A percentile compares a stretch with the other conserved stretches of the same genome.
phyloP scores from a whole-genome alignment of 2,797 vertebrate species.

The Falco berigora region DNA sequence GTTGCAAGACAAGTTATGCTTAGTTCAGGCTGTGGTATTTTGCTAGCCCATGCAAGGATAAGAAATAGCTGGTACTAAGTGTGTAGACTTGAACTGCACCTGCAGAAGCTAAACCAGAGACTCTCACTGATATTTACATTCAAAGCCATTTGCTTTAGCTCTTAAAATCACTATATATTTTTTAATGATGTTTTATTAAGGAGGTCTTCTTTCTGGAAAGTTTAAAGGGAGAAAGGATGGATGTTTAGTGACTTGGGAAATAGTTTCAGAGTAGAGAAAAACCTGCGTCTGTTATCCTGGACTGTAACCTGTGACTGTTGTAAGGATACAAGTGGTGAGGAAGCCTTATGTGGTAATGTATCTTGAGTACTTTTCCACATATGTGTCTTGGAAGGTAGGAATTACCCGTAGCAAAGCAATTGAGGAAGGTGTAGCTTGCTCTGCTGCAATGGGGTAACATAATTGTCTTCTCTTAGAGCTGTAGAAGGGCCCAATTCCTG shows the following conservation, averaged over 20 bases:
- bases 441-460: neutral
- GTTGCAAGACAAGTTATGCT: slow-evolving; percentile 27
- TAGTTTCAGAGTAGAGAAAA: neutral
- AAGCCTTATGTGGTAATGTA: neutral
- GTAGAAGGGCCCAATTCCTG: neutral
- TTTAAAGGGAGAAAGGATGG: neutral
- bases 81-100: neutral
- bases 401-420: neutral
- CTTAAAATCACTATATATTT: neutral
- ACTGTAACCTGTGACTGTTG: neutral
- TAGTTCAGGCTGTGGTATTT: slow-evolving; percentile 11
- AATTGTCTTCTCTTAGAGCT: neutral
- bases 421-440: neutral
- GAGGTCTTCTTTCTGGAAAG: neutral
- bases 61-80: neutral
- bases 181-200: neutral
- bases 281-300: neutral
- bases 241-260: neutral
- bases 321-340: neutral
- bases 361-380: neutral
- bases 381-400: neutral
- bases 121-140: neutral
- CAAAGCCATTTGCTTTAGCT: neutral
- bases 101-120: neutral
- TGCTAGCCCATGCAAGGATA: neutral